These are phyloP conservation scores for Loripinus fragilis DNA, from an alignment of 2,888 invertebrate genomes.

Conservation along the genomic window DNA sequence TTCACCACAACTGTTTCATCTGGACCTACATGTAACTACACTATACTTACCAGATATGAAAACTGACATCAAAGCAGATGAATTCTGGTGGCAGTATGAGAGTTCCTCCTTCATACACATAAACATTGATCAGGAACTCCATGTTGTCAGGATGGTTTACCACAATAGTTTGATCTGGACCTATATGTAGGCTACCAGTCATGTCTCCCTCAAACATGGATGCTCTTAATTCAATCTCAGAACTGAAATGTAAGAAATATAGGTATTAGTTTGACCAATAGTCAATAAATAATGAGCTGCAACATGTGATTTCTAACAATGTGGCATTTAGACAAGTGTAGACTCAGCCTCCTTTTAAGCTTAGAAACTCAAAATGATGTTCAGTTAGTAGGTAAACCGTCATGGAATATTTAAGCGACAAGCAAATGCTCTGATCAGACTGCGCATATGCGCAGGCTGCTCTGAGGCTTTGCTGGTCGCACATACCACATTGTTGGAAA, in stretches of 20 bases:
- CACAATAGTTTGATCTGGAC: constrained; percentile 63
- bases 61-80: constrained; percentile 61
- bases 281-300: no score
- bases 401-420: no score
- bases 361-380: no score
- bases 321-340: no score
- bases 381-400: no score
- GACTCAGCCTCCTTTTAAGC: no score
- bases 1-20: constrained; percentile 64
- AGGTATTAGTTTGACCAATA: no score
- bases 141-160: constrained; percentile 65
- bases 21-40: constrained; percentile 66
- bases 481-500: no score
- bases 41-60: constrained; percentile 61
- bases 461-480: no score
- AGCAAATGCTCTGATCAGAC: no score
- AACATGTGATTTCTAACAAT: no score
- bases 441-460: no score
- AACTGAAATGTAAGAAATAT: constrained; percentile 22
- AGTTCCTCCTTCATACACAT: constrained; percentile 69
- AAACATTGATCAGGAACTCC: constrained; percentile 69
- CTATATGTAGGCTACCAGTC: constrained; percentile 68
- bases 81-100: constrained; percentile 68
- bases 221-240: constrained; percentile 49
- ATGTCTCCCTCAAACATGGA: constrained; percentile 66